phyloP scores from a whole-genome alignment of 2,113 vertebrate species.

The Gadus chalcogrammus region DNA sequence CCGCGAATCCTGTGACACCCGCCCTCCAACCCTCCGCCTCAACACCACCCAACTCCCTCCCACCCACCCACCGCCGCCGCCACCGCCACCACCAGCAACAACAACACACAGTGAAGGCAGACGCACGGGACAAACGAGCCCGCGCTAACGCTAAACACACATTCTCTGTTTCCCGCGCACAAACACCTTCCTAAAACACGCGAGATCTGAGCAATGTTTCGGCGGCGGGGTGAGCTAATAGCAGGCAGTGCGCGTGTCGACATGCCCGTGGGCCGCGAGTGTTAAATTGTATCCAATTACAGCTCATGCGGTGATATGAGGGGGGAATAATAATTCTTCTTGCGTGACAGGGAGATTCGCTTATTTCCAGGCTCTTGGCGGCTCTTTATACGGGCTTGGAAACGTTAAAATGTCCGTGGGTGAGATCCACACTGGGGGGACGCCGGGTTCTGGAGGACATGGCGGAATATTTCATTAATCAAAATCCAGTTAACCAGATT shows the following conservation, averaged over 20 bases:
- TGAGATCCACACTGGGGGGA: constrained; percentile 16
- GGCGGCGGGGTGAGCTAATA: constrained; percentile 64
- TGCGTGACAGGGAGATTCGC: constrained; percentile 68
- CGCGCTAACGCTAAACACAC: constrained; percentile 1
- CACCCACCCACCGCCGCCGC: not conserved
- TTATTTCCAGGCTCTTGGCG: constrained; percentile 47
- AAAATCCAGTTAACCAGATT: constrained; percentile 65
- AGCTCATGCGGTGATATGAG: constrained; percentile 61
- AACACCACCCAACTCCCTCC: constrained; percentile 2
- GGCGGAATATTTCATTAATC: constrained; percentile 59
- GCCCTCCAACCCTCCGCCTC: not conserved
- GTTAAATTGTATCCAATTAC: constrained; percentile 79
- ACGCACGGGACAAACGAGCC: constrained; percentile 1
- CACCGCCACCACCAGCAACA: too few species aligned
- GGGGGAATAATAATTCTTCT: constrained; percentile 67
- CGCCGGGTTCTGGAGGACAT: constrained; percentile 40
- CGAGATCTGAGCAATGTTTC: constrained; percentile 67
- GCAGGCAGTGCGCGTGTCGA: constrained; percentile 64
- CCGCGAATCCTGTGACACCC: constrained; percentile 11
- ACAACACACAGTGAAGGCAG: not conserved
- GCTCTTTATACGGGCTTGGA: constrained; percentile 43
- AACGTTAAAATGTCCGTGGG: constrained; percentile 28
- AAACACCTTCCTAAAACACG: constrained; percentile 3
- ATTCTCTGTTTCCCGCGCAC: not conserved
- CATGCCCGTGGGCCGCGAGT: constrained; percentile 70